These are phyloP conservation scores for Drosophila hydei DNA, from an alignment of 1,140 invertebrate species.

Conservation along the genomic window DNA sequence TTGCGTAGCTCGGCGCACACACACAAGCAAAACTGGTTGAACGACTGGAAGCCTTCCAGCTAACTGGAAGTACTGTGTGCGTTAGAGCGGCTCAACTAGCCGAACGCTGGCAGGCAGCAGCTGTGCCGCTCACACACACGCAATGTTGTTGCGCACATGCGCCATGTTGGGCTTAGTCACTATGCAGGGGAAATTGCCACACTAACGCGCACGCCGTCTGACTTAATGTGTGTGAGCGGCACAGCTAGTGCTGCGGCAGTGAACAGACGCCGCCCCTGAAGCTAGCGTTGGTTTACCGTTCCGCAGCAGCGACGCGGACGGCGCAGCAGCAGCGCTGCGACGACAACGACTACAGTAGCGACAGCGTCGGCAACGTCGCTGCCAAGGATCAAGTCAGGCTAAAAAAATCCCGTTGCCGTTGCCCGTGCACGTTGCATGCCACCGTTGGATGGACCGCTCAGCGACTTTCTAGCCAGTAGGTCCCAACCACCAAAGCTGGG, in stretches of 20 bases:
- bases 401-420: constrained; percentile 30
- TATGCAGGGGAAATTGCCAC: constrained; percentile 54
- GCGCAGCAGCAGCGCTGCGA: constrained; percentile 16
- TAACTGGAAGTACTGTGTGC: constrained; percentile 44
- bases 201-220: constrained; percentile 2
- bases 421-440: constrained; percentile 21
- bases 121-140: constrained; percentile 26
- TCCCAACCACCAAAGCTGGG: constrained; percentile 59
- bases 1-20: constrained; percentile 23
- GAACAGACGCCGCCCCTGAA: constrained; percentile 65
- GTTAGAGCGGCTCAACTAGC: constrained; percentile 45
- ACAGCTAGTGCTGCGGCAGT: constrained; percentile 28
- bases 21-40: constrained; percentile 27
- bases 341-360: constrained; percentile 17
- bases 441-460: constrained; percentile 22
- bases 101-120: neutral
- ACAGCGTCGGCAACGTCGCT: constrained; percentile 19
- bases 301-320: constrained; percentile 40
- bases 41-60: constrained; percentile 53
- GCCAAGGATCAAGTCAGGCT: constrained; percentile 32
- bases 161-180: constrained; percentile 56
- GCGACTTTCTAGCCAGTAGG: constrained; percentile 36
- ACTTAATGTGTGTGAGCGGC: constrained; percentile 27
- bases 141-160: constrained; percentile 46
- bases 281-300: constrained; percentile 67